Percentiles rank a stretch among this genome's conserved stretches.
These are phyloP conservation scores for Rhynchophorus ferrugineus DNA, from an alignment of 1,140 invertebrate species.

Conservation along the genomic window DNA sequence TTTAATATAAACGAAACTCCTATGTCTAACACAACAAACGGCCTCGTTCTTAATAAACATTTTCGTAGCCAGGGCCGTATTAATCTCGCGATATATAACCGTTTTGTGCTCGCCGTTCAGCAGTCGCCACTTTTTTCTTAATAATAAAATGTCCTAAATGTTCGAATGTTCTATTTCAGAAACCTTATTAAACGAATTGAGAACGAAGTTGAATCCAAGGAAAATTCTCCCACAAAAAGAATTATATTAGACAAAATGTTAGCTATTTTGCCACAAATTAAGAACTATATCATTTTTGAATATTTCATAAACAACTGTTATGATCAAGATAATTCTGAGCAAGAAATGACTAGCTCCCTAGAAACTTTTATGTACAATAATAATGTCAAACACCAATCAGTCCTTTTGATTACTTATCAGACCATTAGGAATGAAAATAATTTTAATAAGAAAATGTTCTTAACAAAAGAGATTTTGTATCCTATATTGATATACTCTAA, in stretches of 20 bases:
- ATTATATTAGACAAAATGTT: constrained; percentile 13
- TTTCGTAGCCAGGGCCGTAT: too few species aligned
- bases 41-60: too few species aligned
- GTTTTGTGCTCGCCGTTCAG: too few species aligned
- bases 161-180: too few species aligned
- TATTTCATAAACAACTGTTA: constrained; percentile 16
- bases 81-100: too few species aligned
- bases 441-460: constrained; percentile 7
- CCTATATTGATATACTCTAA: constrained; percentile 21
- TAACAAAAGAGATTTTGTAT: constrained; percentile 11
- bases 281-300: constrained; percentile 18
- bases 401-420: constrained; percentile 7
- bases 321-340: too few species aligned
- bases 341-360: constrained; percentile 10
- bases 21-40: too few species aligned
- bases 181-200: constrained; percentile 5
- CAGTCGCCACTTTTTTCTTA: too few species aligned
- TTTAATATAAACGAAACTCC: too few species aligned
- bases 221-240: not conserved
- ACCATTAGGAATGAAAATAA: not conserved
- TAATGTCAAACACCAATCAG: constrained; percentile 1
- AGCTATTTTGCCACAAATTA: constrained; percentile 7
- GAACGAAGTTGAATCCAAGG: not conserved
- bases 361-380: constrained; percentile 14
- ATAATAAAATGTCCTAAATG: too few species aligned